Percentiles rank a stretch among this genome's conserved stretches.
These are phyloP conservation scores for Pseudolaguvia tuberculata DNA, from an alignment of 2,113 vertebrate species.

Conservation along the genomic window DNA sequence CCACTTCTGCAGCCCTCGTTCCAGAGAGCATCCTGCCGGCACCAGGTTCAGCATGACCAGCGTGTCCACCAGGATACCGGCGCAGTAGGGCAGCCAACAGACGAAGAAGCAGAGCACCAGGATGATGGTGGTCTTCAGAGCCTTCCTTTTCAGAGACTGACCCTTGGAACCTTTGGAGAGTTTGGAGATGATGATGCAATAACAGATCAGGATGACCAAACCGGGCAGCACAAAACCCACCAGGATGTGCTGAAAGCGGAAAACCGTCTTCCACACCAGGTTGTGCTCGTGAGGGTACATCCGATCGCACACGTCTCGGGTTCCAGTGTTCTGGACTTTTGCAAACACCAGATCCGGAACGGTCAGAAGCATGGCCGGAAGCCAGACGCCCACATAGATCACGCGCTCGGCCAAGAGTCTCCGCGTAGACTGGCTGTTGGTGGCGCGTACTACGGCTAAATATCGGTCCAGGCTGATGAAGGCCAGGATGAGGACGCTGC, in stretches of 20 bases:
- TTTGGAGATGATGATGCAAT: conserved; percentile 92
- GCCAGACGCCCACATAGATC: conserved; percentile 90
- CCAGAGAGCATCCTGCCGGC: conserved; percentile 71
- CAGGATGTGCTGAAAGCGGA: conserved; percentile 89
- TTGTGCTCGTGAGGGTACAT: conserved; percentile 70
- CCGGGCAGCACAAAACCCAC: conserved; percentile 90
- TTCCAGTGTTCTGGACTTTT: conserved; percentile 50
- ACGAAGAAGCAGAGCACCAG: conserved; percentile 90
- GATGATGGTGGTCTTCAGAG: conserved; percentile 92
- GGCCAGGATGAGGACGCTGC: conserved; percentile 93
- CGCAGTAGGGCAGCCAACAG: conserved; percentile 93
- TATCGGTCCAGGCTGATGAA: conserved; percentile 96
- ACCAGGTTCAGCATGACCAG: conserved; percentile 78
- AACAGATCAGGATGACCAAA: conserved; percentile 89
- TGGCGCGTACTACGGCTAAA: conserved; percentile 88
- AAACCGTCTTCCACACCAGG: conserved; percentile 73
- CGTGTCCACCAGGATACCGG: conserved; percentile 83
- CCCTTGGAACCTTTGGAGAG: conserved; percentile 82
- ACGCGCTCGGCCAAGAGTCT: conserved; percentile 83
- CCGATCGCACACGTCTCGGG: conserved; percentile 75
- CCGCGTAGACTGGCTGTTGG: conserved; percentile 83
- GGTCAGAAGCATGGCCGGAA: conserved; percentile 83
- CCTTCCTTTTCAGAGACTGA: conserved; percentile 86
- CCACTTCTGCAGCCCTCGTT: conserved; percentile 78
- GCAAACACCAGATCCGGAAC: conserved; percentile 90